phyloP scores from a whole-genome alignment of 2,888 invertebrate genomes.

The Andrena bicolor region DNA sequence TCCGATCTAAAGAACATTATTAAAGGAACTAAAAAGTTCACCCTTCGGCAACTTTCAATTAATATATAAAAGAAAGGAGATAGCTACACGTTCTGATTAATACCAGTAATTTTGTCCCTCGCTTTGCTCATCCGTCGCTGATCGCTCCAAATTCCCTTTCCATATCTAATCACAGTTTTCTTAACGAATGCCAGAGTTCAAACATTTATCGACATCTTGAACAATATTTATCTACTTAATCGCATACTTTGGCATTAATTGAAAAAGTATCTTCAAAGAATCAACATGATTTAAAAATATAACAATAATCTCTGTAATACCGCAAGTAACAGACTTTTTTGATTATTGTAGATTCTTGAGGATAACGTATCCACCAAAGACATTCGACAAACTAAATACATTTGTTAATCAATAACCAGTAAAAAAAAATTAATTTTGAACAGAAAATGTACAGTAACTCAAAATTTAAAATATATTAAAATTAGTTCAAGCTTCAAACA shows the following conservation, averaged over 20 bases:
- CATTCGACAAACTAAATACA: not conserved
- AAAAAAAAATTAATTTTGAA: not conserved
- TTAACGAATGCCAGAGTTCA: slow-evolving; percentile 31
- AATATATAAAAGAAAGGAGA: slow-evolving; percentile 21
- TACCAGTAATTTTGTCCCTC: slow-evolving; percentile 52
- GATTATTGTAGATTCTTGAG: not conserved
- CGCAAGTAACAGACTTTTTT: not conserved
- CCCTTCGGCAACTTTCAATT: slow-evolving; percentile 18
- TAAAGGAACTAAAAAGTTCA: slow-evolving; percentile 11
- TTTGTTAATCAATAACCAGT: not conserved
- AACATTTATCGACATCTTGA: slow-evolving; percentile 31
- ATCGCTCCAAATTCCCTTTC: slow-evolving; percentile 28
- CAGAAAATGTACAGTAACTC: no score
- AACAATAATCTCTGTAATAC: slow-evolving; percentile 12
- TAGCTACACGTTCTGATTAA: slow-evolving; percentile 42
- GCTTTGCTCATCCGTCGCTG: slow-evolving; percentile 48
- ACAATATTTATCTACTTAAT: slow-evolving; percentile 21
- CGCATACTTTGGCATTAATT: slow-evolving; percentile 21
- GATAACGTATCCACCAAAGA: not conserved
- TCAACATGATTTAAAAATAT: not conserved
- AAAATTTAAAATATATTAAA: no score
- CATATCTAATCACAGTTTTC: slow-evolving; percentile 31
- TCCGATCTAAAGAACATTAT: slow-evolving; percentile 28
- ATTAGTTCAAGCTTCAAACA: no score
- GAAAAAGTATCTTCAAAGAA: slow-evolving; percentile 23